Evolutionary conservation across 2,797 vertebrate species (phyloP).

Genomic region (Xenopus petersii): DNA sequence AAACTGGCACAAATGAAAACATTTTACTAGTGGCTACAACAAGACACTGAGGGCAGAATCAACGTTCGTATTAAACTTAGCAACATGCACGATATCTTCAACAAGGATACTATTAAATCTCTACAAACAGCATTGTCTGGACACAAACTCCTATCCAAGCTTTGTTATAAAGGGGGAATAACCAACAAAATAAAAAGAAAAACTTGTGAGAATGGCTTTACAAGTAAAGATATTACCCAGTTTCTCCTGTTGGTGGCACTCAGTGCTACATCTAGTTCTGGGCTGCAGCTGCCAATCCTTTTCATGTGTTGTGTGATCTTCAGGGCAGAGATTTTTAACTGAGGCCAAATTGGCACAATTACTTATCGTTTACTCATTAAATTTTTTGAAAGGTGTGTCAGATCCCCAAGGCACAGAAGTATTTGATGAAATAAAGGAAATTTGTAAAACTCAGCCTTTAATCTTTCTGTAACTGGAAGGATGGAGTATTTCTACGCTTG

Average conservation of each 20-base stretch:
- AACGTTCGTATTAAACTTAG: no score
- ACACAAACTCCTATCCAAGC: no score
- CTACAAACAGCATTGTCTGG: no score
- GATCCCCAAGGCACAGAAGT: conserved; percentile 22
- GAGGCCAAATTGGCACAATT: conserved; percentile 37
- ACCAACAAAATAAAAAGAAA: no score
- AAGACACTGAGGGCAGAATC: no score
- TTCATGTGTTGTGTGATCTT: conserved; percentile 6
- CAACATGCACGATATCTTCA: no score
- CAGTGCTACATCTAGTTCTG: not conserved
- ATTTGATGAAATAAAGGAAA: conserved; percentile 24
- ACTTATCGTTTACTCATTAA: conserved; percentile 39
- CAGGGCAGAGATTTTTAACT: conserved; percentile 17
- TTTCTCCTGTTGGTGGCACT: conserved; percentile 37
- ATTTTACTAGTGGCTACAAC: no score
- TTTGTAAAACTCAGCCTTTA: conserved; percentile 15
- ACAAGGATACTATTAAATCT: no score
- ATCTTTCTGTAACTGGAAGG: not conserved
- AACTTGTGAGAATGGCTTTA: no score
- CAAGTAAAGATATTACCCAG: not conserved
- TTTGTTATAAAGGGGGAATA: no score
- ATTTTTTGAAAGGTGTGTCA: conserved; percentile 45
- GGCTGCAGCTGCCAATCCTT: not conserved
- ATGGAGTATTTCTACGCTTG: not conserved
- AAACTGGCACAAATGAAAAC: no score